A percentile compares a stretch with the other conserved stretches of the same genome.
phyloP scores from a whole-genome alignment of 2,797 vertebrate species.

The Sandelia bainsii region DNA sequence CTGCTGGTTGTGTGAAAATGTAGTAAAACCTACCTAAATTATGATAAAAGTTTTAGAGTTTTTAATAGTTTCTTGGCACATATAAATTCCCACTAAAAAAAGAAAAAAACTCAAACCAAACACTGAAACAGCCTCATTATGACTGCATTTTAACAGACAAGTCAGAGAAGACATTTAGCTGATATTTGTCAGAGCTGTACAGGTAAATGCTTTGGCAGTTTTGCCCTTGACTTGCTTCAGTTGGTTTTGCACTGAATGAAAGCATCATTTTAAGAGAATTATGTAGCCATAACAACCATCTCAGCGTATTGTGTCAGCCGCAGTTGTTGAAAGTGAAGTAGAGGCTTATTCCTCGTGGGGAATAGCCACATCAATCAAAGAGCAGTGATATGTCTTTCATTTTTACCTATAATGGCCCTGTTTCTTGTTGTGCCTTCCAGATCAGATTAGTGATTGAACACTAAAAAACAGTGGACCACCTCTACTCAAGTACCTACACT shows the following conservation, averaged over 20 bases:
- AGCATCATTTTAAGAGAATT: conserved; percentile 83
- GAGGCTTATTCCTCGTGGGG: conserved; percentile 80
- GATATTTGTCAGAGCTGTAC: conserved; percentile 67
- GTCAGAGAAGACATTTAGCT: conserved; percentile 63
- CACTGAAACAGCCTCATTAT: conserved; percentile 53
- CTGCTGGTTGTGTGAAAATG: background rate
- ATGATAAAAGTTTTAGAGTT: conserved; percentile 2
- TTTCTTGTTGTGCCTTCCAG: conserved; percentile 79
- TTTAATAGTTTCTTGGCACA: conserved; percentile 29
- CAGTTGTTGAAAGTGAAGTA: conserved; percentile 82
- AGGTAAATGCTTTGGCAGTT: conserved; percentile 64
- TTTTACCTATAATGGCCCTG: conserved; percentile 80
- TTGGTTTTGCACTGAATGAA: conserved; percentile 77
- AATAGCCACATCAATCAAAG: conserved; percentile 85
- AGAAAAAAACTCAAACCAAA: conserved; percentile 39
- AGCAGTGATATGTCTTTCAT: conserved; percentile 79
- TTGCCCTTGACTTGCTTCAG: conserved; percentile 80
- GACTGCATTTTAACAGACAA: conserved; percentile 67
- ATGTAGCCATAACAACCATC: conserved; percentile 82
- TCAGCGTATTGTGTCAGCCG: conserved; percentile 73
- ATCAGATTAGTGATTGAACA: conserved; percentile 84
- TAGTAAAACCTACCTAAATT: background rate
- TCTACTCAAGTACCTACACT: conserved; percentile 62
- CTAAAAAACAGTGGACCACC: conserved; percentile 73
- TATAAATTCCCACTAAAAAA: conserved; percentile 37